A percentile compares a stretch with the other conserved stretches of the same genome.
phyloP scores from a whole-genome alignment of 2,797 vertebrate species.

The Falco naumanni region DNA sequence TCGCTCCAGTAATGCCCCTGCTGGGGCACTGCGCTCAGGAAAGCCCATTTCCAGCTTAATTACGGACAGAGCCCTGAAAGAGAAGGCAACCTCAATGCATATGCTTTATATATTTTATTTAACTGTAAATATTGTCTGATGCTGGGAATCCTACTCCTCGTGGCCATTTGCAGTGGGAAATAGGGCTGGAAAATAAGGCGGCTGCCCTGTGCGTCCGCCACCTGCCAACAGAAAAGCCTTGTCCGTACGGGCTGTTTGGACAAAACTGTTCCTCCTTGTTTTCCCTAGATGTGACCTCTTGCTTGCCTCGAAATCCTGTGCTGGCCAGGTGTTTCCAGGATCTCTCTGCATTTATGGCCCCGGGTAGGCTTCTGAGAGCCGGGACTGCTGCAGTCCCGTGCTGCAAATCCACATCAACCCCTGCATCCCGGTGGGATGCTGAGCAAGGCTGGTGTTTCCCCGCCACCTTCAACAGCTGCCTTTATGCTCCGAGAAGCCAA shows the following conservation, averaged over 20 bases:
- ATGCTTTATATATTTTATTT: neutral
- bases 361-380: neutral
- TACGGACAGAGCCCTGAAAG: neutral
- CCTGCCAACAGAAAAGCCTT: neutral
- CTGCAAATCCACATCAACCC: neutral
- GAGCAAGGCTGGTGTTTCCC: accelerated
- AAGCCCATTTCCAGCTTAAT: neutral
- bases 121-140: neutral
- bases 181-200: neutral
- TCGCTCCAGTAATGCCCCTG: neutral
- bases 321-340: neutral
- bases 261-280: neutral
- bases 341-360: neutral
- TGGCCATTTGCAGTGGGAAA: neutral
- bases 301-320: neutral
- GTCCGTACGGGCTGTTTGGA: neutral
- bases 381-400: neutral
- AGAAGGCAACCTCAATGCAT: neutral
- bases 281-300: accelerated
- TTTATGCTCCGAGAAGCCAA: neutral
- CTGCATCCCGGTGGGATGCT: neutral
- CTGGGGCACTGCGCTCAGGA: neutral
- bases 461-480: accelerated
- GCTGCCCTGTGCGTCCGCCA: accelerated
- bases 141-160: neutral